phyloP scores from a whole-genome alignment of 2,113 vertebrate species.

The Lathamus discolor region DNA sequence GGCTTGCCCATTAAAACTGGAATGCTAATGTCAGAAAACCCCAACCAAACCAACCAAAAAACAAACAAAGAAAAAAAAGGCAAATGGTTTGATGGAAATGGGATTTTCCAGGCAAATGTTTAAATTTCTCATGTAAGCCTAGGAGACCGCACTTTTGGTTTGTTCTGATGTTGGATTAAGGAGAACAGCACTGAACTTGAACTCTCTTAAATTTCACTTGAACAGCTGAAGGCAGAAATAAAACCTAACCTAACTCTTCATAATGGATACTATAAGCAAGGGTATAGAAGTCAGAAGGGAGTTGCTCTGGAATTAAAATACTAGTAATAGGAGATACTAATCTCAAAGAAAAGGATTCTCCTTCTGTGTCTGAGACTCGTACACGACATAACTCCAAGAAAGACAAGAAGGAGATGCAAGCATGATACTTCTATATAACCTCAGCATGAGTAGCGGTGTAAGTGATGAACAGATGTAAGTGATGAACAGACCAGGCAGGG shows the following conservation, averaged over 20 bases:
- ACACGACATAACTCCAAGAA: neutral
- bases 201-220: neutral
- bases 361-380: neutral
- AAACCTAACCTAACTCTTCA: constrained; percentile 1
- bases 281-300: neutral
- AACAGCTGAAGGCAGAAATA: neutral
- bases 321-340: neutral
- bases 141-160: neutral
- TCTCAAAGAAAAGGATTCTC: neutral
- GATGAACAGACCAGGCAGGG: neutral
- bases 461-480: neutral
- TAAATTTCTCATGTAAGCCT: neutral
- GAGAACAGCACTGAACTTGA: neutral
- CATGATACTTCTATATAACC: neutral
- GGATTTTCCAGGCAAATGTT: neutral
- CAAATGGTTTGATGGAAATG: neutral
- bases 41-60: neutral
- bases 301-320: neutral
- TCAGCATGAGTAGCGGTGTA: neutral
- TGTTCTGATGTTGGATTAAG: neutral
- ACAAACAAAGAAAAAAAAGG: neutral
- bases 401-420: neutral
- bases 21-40: neutral
- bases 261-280: neutral
- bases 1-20: neutral